Evolutionary conservation across 2,888 invertebrate genomes (phyloP), one percentile per base, ranked within the genome.

Genomic region (Acanthoscelides obtectus): DNA sequence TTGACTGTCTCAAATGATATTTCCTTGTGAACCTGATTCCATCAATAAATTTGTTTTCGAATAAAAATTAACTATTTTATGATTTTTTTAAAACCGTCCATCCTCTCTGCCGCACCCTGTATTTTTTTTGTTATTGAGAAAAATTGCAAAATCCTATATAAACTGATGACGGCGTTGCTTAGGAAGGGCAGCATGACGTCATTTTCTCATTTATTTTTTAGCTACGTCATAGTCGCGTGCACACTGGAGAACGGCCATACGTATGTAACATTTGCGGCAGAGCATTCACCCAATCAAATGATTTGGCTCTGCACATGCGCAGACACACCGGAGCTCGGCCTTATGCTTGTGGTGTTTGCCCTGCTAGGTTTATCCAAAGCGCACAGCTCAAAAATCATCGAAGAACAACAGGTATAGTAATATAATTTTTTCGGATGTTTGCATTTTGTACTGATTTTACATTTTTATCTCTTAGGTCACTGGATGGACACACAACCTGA

Each of bases 201-300:
- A 22, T 69, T 20, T 20, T 71, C 25, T 25, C 25, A 3, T 64
- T 74, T 73, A 20, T 71, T 73, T n/a, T 81, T 22, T 73, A 86
- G 85, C 77, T 86, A 65, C 80, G 86, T 45, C 86, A 86, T 74
- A 85, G 86, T 20, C 77, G 86, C 68, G 86, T 86, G 0, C 86
- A 86, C 72, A 86, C 86, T 0, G 86, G 86, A 0, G 86, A 86
- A 77, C 82, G 86, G 8, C 86, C 86, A 0, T 86, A 86, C 75
- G 85, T 85, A 0, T 86, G 85, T 76, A 85, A 83, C 72, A 81
- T 86, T 65, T 86, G 86, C 74, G 83, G 84, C 19, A 80, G 86
- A 20, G 86, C 84, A 0, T 92, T 92, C 81, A 90, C 92, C 0
- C 92, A 92, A 82, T 92, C 92, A 69, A 92, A 92, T 81, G 92